phyloP scores from a whole-genome alignment of 2,113 vertebrate species.

The Hassar affinis region DNA sequence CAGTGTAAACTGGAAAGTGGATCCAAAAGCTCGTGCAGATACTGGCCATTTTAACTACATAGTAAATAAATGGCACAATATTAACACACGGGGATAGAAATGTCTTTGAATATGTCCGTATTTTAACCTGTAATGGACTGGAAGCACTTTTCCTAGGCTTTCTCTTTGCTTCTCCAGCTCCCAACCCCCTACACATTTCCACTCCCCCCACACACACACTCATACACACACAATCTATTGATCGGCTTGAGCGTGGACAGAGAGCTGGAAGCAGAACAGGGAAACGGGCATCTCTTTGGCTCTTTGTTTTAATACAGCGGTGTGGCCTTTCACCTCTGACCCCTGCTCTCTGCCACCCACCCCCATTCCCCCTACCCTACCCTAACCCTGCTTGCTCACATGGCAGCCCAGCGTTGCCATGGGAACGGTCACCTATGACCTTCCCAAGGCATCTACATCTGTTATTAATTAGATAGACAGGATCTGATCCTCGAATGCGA shows the following conservation, averaged over 20 bases:
- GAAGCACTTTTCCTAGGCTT: not conserved
- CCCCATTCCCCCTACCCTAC: too few species aligned
- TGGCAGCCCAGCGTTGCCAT: conserved; percentile 63
- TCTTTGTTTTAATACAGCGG: conserved; percentile 67
- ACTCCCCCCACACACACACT: not conserved
- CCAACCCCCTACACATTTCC: conserved; percentile 28
- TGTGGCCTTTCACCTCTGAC: conserved; percentile 64
- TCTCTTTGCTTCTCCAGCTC: not conserved
- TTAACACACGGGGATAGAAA: not conserved
- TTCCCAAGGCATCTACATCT: conserved; percentile 73
- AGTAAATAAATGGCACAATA: not conserved
- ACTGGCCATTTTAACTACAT: not conserved
- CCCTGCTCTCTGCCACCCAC: conserved; percentile 50
- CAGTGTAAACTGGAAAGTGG: not conserved
- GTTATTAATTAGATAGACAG: conserved; percentile 71
- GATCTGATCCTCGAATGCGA: conserved; percentile 54
- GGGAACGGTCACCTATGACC: conserved; percentile 73
- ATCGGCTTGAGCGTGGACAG: conserved; percentile 52
- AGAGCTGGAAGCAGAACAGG: conserved; percentile 41
- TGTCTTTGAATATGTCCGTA: too few species aligned
- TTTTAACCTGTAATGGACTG: not conserved
- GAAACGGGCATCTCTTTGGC: conserved; percentile 54
- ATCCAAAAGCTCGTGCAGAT: not conserved
- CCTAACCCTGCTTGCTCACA: conserved; percentile 50
- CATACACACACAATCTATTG: conserved; percentile 56